phyloP scores from a whole-genome alignment of 2,797 vertebrate genomes.

The Schizopygopsis malacanthus region DNA sequence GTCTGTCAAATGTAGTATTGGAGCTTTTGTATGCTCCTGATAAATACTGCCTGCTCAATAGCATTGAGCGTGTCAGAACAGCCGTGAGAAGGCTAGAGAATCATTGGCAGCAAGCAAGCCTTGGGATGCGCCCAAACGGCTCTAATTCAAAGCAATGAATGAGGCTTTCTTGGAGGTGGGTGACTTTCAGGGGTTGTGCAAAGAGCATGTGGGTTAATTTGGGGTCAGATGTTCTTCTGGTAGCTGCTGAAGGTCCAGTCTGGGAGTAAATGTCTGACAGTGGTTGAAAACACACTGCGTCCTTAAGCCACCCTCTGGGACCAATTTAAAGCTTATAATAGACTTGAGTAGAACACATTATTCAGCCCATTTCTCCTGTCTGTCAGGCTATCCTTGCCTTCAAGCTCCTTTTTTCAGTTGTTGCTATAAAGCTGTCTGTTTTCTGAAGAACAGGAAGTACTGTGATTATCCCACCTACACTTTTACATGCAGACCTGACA shows the following conservation, averaged over 20 bases:
- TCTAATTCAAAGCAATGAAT: slow-evolving; percentile 26
- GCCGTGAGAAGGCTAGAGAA: slow-evolving; percentile 8
- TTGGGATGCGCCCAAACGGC: slow-evolving; percentile 1
- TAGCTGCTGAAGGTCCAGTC: slow-evolving; percentile 17
- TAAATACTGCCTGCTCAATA: slow-evolving; percentile 15
- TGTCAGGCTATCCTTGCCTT: slow-evolving; percentile 25
- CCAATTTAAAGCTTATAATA: slow-evolving; percentile 41
- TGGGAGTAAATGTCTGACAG: slow-evolving; percentile 23
- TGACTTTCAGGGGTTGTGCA: slow-evolving; percentile 18
- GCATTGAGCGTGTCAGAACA: not conserved
- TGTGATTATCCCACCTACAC: slow-evolving; percentile 47
- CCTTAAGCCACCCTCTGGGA: slow-evolving; percentile 38
- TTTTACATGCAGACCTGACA: slow-evolving; percentile 25
- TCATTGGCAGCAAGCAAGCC: not conserved
- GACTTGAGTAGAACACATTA: slow-evolving; percentile 30
- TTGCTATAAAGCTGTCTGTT: slow-evolving; percentile 37
- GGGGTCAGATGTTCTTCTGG: slow-evolving; percentile 34
- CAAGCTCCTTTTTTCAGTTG: not conserved
- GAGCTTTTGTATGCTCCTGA: not conserved
- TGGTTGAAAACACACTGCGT: slow-evolving; percentile 28
- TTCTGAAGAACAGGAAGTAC: slow-evolving; percentile 21
- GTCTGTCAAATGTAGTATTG: not conserved
- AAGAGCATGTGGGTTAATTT: slow-evolving; percentile 33
- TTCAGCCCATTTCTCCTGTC: slow-evolving; percentile 40
- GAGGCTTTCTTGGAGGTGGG: not conserved